Percentiles rank a stretch among this genome's conserved stretches.
phyloP scores from a whole-genome alignment of 2,797 vertebrate species.

The Antennarius maculatus region DNA sequence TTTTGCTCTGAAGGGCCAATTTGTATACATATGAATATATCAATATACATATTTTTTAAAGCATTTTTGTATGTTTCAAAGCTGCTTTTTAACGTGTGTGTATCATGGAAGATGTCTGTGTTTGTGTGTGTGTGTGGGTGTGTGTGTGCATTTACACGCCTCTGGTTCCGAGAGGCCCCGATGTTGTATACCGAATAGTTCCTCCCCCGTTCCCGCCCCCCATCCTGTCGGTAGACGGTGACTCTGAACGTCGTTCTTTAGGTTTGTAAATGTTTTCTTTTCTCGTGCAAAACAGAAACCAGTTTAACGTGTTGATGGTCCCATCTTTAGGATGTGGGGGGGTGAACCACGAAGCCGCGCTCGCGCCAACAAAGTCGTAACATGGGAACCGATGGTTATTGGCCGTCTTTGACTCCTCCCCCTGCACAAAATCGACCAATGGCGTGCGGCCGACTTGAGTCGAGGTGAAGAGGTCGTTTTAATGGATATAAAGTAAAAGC shows the following conservation, averaged over 20 bases:
- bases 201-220: slow-evolving; percentile 33
- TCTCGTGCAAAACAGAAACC: slow-evolving; percentile 75
- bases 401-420: too few relatives aligned
- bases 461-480: too few relatives aligned
- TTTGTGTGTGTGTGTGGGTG: slow-evolving; percentile 10
- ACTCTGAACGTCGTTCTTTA: slow-evolving; percentile 77
- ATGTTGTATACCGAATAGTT: slow-evolving; percentile 71
- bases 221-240: slow-evolving; percentile 66
- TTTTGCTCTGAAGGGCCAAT: slow-evolving; percentile 82
- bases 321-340: slow-evolving; percentile 70
- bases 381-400: too few relatives aligned
- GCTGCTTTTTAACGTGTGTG: slow-evolving; percentile 83
- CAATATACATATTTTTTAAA: slow-evolving; percentile 87
- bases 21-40: slow-evolving; percentile 86
- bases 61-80: slow-evolving; percentile 88
- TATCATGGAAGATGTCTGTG: slow-evolving; percentile 66
- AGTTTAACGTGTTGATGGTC: slow-evolving; percentile 79
- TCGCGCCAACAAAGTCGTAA: too few relatives aligned
- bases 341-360: slow-evolving; percentile 25
- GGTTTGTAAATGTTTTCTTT: slow-evolving; percentile 80
- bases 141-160: slow-evolving; percentile 69
- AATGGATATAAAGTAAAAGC: too few relatives aligned
- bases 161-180: slow-evolving; percentile 70
- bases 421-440: too few relatives aligned
- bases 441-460: too few relatives aligned